Percentiles rank a stretch among this genome's conserved stretches.
Conservation (phyloP, 2,888 invertebrate genomes). For the Phymatocera aterrima region DNA sequence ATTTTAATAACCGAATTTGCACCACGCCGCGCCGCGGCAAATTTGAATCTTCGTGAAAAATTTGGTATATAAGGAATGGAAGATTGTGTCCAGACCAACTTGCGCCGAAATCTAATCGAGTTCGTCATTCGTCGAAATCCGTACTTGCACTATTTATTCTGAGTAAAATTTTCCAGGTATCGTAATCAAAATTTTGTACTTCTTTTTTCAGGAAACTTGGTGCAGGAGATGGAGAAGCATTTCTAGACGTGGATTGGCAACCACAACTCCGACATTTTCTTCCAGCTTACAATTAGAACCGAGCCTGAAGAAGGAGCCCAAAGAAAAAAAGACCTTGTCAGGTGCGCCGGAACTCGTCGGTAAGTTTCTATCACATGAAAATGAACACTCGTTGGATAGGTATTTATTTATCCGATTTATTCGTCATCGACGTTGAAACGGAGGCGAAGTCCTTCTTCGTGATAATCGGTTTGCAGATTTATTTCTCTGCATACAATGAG, state of each 20-base stretch:
- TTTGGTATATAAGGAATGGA: neutral
- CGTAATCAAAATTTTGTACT: slow-evolving; percentile 48
- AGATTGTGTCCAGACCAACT: neutral
- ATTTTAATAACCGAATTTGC: neutral
- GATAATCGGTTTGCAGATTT: neutral
- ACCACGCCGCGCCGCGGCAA: neutral
- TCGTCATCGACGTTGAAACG: neutral
- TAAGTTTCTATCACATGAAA: slow-evolving; percentile 13
- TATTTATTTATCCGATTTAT: neutral
- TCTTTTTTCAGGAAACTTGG: slow-evolving; percentile 80
- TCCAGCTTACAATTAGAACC: slow-evolving; percentile 60
- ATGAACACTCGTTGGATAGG: neutral
- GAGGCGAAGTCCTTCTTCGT: neutral
- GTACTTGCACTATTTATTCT: slow-evolving; percentile 13
- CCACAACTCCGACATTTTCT: slow-evolving; percentile 61
- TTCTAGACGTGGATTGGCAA: slow-evolving; percentile 66
- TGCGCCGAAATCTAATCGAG: neutral
- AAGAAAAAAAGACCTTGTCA: slow-evolving; percentile 49
- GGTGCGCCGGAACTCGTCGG: slow-evolving; percentile 32
- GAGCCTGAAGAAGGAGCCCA: slow-evolving; percentile 62
- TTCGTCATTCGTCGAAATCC: neutral
- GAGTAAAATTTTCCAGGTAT: neutral
- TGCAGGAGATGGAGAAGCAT: slow-evolving; percentile 78
- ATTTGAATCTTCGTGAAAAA: neutral
- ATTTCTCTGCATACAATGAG: neutral